Conservation (phyloP, 2,113 vertebrate genomes). For the human region GRCh38 chrX:21618501-21619000, state of each 20-base stretch:
- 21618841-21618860: neutral
- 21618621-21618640: conserved; percentile 26
- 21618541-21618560: conserved; percentile 9
- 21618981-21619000: conserved; percentile 25
- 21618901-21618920: neutral
- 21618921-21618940: conserved; percentile 32
- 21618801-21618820: neutral
- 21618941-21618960: conserved; percentile 28
- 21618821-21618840: neutral
- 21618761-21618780: conserved; percentile 21
- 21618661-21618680: neutral
- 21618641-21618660: conserved; percentile 27
- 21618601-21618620: neutral
- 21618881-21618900: conserved; percentile 28
- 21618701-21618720: conserved; percentile 33
- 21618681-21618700: conserved; percentile 40
- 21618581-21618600: conserved; percentile 2
- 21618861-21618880: neutral
- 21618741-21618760: conserved; percentile 9
- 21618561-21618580: conserved; percentile 32
- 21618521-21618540: conserved; percentile 4
- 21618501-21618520: conserved; percentile 42
- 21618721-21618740: neutral
- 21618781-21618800: conserved; percentile 21
- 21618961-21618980: conserved; percentile 28